Evolutionary conservation across 2,888 invertebrate species (phyloP).

Genomic region (Cecidostiba fungosa): DNA sequence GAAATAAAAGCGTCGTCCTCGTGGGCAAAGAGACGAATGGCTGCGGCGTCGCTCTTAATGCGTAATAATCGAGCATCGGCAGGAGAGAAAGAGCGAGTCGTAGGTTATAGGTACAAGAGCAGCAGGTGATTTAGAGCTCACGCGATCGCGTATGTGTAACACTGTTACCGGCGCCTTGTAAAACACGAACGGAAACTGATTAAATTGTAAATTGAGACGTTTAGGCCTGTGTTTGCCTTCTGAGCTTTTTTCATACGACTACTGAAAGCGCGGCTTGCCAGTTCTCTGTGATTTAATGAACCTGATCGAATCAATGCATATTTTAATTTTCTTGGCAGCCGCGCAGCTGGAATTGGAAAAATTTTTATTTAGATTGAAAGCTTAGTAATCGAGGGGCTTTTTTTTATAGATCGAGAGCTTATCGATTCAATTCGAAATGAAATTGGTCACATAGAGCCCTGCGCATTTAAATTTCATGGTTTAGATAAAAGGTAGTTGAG

Average conservation of each 20-base stretch:
- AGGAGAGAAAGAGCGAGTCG: neutral
- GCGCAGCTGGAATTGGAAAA: neutral
- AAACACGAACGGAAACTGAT: neutral
- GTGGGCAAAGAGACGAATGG: conserved; percentile 16
- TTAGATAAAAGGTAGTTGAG: neutral
- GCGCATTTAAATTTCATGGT: neutral
- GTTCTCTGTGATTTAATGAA: neutral
- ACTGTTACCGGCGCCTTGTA: neutral
- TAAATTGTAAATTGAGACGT: conserved; percentile 1
- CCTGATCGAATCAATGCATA: neutral
- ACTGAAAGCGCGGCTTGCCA: neutral
- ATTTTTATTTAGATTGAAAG: neutral
- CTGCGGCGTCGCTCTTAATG: neutral
- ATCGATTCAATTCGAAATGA: neutral
- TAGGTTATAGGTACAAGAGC: neutral
- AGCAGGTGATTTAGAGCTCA: conserved; percentile 48
- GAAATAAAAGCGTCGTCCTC: conserved; percentile 34
- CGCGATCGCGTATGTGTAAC: conserved; percentile 29
- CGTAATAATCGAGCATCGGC: conserved; percentile 29
- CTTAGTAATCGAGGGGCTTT: neutral
- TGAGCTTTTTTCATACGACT: neutral
- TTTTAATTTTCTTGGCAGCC: neutral
- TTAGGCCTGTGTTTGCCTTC: neutral
- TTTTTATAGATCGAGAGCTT: neutral
- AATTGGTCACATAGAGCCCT: neutral